Conservation (phyloP, 92 coral and sea anemone species). For the Siderastrea radians region DNA sequence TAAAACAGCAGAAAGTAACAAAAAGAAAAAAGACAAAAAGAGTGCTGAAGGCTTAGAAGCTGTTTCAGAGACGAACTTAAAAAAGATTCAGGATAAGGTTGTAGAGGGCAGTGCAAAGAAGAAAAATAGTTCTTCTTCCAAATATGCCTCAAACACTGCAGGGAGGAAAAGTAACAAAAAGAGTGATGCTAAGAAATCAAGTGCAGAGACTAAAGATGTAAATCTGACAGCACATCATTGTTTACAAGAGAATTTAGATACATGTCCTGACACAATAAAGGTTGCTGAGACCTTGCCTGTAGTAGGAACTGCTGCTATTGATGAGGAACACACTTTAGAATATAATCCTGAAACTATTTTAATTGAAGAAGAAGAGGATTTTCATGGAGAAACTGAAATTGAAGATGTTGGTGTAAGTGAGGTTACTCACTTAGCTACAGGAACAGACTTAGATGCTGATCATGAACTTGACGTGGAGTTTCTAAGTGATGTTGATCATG, state of each 20-base stretch:
- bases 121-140: not conserved
- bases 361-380: conserved; percentile 18
- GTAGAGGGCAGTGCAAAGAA: not conserved
- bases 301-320: not conserved
- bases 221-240: not conserved
- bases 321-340: conserved; percentile 17
- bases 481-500: not conserved
- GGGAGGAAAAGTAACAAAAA: not conserved
- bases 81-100: not conserved
- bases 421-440: not conserved
- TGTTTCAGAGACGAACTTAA: not conserved
- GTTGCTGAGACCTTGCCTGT: not conserved
- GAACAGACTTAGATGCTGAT: not conserved
- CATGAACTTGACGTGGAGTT: not conserved
- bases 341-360: conserved; percentile 27
- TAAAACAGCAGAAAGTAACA: conserved; percentile 7
- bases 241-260: not conserved
- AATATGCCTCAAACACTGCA: not conserved
- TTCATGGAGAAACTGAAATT: conserved; percentile 7
- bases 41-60: not conserved
- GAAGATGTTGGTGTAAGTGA: not conserved
- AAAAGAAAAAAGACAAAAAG: conserved; percentile 18
- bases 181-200: not conserved
- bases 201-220: not conserved
- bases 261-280: not conserved